phyloP scores from a whole-genome alignment of 2,888 invertebrate species.

The Schizaphis graminum region DNA sequence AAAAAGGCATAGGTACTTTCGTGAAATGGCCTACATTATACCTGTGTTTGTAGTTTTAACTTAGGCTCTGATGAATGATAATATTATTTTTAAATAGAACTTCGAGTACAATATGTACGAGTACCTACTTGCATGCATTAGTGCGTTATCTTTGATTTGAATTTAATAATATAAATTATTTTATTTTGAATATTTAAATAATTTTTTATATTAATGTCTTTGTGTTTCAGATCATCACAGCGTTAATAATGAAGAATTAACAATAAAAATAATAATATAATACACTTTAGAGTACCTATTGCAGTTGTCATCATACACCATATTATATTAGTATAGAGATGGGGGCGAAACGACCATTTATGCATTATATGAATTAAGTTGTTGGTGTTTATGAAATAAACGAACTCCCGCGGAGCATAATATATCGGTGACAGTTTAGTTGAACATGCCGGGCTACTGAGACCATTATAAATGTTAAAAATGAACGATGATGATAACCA shows the following conservation, averaged over 20 bases:
- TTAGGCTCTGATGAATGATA: background rate
- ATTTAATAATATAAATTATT: background rate
- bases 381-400: slow-evolving; percentile 53
- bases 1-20: too few relatives aligned
- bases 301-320: slow-evolving; percentile 4
- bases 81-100: background rate
- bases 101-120: background rate
- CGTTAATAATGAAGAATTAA: slow-evolving; percentile 7
- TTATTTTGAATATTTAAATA: background rate
- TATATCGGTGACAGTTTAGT: slow-evolving; percentile 55
- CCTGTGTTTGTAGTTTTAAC: too few relatives aligned
- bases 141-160: background rate
- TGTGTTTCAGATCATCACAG: background rate
- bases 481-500: slow-evolving; percentile 39
- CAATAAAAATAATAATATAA: slow-evolving; percentile 43
- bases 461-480: slow-evolving; percentile 57
- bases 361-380: slow-evolving; percentile 59
- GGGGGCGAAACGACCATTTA: slow-evolving; percentile 25
- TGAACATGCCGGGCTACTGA: slow-evolving; percentile 57
- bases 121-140: background rate
- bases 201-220: background rate
- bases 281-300: background rate
- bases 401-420: slow-evolving; percentile 44
- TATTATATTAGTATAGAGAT: background rate
- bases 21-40: too few relatives aligned